These are phyloP conservation scores for Villa cingulata DNA, from an alignment of 2,888 invertebrate genomes.

Conservation along the genomic window DNA sequence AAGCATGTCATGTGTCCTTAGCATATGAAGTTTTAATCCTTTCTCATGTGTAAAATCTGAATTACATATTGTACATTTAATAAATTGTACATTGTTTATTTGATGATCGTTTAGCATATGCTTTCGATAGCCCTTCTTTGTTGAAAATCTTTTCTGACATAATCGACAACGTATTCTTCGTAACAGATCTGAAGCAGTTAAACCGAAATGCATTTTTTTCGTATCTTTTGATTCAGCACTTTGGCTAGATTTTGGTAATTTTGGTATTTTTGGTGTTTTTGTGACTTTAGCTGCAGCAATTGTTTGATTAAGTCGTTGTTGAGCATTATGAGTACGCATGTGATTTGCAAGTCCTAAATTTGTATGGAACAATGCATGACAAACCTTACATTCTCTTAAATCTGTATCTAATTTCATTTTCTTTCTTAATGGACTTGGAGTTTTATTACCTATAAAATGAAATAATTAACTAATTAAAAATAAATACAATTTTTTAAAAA, in stretches of 20 bases:
- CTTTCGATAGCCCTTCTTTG: slow-evolving; percentile 33
- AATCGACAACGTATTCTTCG: slow-evolving; percentile 34
- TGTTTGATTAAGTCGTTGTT: slow-evolving; percentile 5
- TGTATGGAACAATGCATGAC: slow-evolving; percentile 31
- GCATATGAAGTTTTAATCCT: slow-evolving; percentile 35
- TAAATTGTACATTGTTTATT: slow-evolving; percentile 33
- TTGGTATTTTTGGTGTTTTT: background rate
- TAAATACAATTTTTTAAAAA: background rate
- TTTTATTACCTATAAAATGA: background rate
- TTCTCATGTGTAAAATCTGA: slow-evolving; percentile 37
- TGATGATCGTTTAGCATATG: slow-evolving; percentile 36
- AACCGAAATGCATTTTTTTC: background rate
- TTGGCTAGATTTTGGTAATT: background rate
- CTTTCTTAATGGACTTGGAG: slow-evolving; percentile 7
- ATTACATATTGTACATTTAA: slow-evolving; percentile 34
- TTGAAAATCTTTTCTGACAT: slow-evolving; percentile 34
- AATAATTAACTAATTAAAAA: background rate
- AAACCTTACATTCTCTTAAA: slow-evolving; percentile 30
- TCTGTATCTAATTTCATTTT: slow-evolving; percentile 8
- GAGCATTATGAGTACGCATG: slow-evolving; percentile 32
- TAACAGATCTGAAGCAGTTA: slow-evolving; percentile 29
- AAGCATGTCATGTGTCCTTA: slow-evolving; percentile 31
- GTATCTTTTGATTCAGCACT: background rate
- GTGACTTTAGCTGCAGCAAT: background rate
- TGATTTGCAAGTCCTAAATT: slow-evolving; percentile 34